Evolutionary conservation across 2,113 vertebrate genomes (phyloP), one percentile per base, ranked within the genome.

Genomic region (Steatornis caripensis): DNA sequence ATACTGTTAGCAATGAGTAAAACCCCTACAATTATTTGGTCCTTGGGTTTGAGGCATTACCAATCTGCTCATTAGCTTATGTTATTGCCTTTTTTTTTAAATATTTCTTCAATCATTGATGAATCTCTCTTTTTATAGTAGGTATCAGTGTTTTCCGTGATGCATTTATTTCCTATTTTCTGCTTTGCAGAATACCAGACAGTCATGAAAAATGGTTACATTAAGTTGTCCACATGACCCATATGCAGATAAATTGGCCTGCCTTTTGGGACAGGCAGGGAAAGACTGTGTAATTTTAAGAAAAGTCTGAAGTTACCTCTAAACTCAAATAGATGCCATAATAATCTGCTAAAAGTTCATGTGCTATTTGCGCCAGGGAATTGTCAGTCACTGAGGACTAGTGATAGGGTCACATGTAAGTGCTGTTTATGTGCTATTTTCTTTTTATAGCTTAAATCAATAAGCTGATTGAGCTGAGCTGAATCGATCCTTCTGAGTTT

Each of bases 361-460:
- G 55, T 74, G n/a, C 26, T 70, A 6, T 81, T 81, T 78, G 64
- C 4, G 3, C 41, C 37, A 2, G 5, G 61, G 36, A 92, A 55
- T 41, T 96, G 86, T 91, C 95, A 89, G 91, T 93, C 74, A 79
- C 24, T 14, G 12, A 32, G 41, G 77, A 53, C 69, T 64, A 61
- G 6, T 84, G 45, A 11, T 24, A 6, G 27, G 70, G 70, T 82
- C 91, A 78, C 30, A 36, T 45, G 69, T 87, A 69, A 84, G 34
- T 11, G 49, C 41, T 90, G 57, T 92, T 94, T 80, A 86, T 90
- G 39, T 54, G 77, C 74, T 78, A 29, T 78, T 94, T 95, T 94
- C 89, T 89, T 95, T 96, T 95, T 87, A 91, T 57, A 94, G 89
- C 72, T 84, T 12, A 30, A 93, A 95, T 97, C 96, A 93, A 96